Conservation (phyloP, 2,113 vertebrate genomes). For the Amblyopsis rosae region DNA sequence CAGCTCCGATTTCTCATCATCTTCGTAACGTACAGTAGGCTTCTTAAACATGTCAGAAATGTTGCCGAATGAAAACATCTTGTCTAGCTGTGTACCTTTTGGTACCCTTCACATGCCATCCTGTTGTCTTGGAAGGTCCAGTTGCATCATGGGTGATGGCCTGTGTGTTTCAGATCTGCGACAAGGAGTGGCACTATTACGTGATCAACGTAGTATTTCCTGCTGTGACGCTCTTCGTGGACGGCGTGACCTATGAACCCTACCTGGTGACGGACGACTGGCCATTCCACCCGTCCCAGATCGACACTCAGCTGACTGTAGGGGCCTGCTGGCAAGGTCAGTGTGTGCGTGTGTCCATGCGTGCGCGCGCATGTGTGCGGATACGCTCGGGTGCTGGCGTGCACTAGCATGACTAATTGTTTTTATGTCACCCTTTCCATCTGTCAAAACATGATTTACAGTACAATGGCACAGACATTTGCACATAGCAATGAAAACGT, state of each 20-base stretch:
- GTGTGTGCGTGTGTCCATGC: conserved; percentile 33
- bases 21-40: conserved; percentile 17
- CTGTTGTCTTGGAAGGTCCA: too few relatives aligned
- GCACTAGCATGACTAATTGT: background rate
- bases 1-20: background rate
- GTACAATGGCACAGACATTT: too few relatives aligned
- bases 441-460: too few relatives aligned
- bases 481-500: too few relatives aligned
- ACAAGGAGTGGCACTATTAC: conserved; percentile 99
- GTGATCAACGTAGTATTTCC: conserved; percentile 95
- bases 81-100: too few relatives aligned
- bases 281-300: conserved; percentile 94
- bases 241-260: conserved; percentile 92
- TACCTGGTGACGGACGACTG: conserved; percentile 98
- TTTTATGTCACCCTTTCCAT: too few relatives aligned
- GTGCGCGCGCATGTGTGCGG: conserved; percentile 2
- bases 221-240: conserved; percentile 90
- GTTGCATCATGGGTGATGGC: too few relatives aligned
- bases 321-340: conserved; percentile 99
- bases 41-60: background rate
- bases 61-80: too few relatives aligned
- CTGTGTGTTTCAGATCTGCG: conserved; percentile 86
- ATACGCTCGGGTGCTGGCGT: background rate
- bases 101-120: too few relatives aligned
- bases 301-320: conserved; percentile 92